phyloP scores from a whole-genome alignment of 2,797 vertebrate genomes.

The Myripristis murdjan region DNA sequence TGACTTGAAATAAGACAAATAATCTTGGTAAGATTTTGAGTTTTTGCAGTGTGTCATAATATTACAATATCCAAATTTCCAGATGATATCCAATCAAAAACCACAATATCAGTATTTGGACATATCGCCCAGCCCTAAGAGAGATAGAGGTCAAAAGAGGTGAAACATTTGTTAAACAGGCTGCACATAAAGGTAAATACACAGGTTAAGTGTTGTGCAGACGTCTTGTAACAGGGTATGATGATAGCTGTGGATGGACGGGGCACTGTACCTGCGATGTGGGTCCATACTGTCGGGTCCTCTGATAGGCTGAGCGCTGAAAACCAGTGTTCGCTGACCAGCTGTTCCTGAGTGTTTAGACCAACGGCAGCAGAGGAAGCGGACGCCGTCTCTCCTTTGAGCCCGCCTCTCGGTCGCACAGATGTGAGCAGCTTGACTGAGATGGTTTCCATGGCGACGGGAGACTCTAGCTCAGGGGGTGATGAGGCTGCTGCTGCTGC shows the following conservation, averaged over 20 bases:
- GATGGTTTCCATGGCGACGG: conserved; percentile 77
- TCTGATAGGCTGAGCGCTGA: conserved; percentile 80
- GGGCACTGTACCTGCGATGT: conserved; percentile 81
- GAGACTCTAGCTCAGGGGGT: conserved; percentile 70
- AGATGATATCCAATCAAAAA: too few species aligned
- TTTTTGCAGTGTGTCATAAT: too few species aligned
- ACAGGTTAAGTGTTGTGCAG: neutral
- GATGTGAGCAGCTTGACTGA: conserved; percentile 74
- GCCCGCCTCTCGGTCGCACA: conserved; percentile 57
- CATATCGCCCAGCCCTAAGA: too few species aligned
- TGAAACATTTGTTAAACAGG: neutral
- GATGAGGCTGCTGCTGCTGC: conserved; percentile 52
- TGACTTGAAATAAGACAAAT: too few species aligned
- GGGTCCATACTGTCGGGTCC: conserved; percentile 57
- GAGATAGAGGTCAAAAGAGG: neutral
- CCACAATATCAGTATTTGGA: too few species aligned
- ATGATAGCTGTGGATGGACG: neutral
- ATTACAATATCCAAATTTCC: too few species aligned
- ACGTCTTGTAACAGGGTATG: neutral
- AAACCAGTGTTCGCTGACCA: conserved; percentile 80
- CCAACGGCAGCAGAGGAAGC: conserved; percentile 50
- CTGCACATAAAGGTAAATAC: neutral
- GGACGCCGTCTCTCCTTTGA: conserved; percentile 28
- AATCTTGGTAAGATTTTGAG: too few species aligned
- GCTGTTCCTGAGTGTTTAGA: conserved; percentile 87